Evolutionary conservation across 2,888 invertebrate species (phyloP), one percentile per base, ranked within the genome.

Genomic region (Orchesella flavescens): DNA sequence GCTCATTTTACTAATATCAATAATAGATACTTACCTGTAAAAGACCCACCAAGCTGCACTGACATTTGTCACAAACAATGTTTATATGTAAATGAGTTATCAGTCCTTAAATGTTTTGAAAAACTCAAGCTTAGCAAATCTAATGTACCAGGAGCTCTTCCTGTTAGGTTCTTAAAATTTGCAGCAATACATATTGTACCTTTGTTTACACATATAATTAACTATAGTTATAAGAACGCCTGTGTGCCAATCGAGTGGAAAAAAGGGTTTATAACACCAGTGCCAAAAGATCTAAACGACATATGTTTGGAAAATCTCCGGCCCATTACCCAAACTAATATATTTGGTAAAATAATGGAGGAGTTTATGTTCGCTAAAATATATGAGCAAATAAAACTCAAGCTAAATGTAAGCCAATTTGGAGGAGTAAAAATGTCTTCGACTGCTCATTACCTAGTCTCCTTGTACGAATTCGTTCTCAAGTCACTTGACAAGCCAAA

Each of bases 161-260:
- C 76, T 21, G 15, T 9, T 10, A 21, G 17, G 3, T 76, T 76
- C n/a, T 15, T 76, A 23, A 76, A 66, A 43, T 66, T 66, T 17
- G 76, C 76, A n/a, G 66, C 66, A 15, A 23, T 76, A 3, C 76
- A 76, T n/a, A 68, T 76, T 43, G 66, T 68, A 0, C 76, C 76
- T 9, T 15, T 66, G 12, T 76, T 12, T 15, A 76, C 76, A 24
- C 76, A 76, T 44, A 19, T 76, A 1, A 55, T 68, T 34, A 76
- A 76, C 44, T 44, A 21, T 23, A 57, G 68, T 5, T 76, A 19
- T 57, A 34, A 21, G 1, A 1, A 66, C 0, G 15, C 23, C 1
- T 5, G 15, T 43, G 57, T 76, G 0, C 76, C 76, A 9, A 43
- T 12, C 44, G 44, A 68, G n/a, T 76, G 76, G 76, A 76, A 66